Evolutionary conservation across 2,113 vertebrate genomes (phyloP), one percentile per base, ranked within the genome.

Genomic region (Mustelus asterias): DNA sequence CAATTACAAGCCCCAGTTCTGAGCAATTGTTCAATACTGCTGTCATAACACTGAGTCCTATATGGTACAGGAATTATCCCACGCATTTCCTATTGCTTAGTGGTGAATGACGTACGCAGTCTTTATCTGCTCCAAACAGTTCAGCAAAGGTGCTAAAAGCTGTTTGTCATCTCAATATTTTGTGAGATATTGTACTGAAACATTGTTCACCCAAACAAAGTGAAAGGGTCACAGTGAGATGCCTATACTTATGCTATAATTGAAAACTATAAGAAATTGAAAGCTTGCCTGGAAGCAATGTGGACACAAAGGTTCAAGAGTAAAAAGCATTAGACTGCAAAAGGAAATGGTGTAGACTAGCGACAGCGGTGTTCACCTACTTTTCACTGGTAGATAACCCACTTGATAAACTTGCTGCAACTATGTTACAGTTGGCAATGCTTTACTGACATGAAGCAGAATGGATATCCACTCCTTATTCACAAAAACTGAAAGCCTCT

Each of bases 51-150:
- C 60, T 22, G 9, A 41, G 54, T 33, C 13, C 3, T 29, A 33
- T 90, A 33, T n/a, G 26, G 65, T 37, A 63, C 37, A 69, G 20
- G 9, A 70, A 67, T 37, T 26, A n/a, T 26, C 37, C 65, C 63
- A 10, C 60, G 37, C 63, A 41, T 41, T 94, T 65, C 33, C 3
- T 24, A 67, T 94, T 41, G 63, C 22, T 3, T 41, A n/a, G 60
- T 69, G 63, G 67, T 67, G n/a, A 69, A 94, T 94, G 63, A n/a
- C 90, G 20, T 60, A 37, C 24, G 11, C 33, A 24, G 63, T 41
- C 63, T 41, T 94, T 94, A 94, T 69, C 33, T 69, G 65, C 70
- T 94, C n/a, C 37, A 94, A 94, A 69, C 37, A 69, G 16, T n/a
- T 90, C 88, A 90, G 24, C 92, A 41, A 44, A 44, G 92, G 63